These are phyloP conservation scores for Bedellia somnulentella DNA, from an alignment of 2,888 invertebrate genomes.

Conservation along the genomic window DNA sequence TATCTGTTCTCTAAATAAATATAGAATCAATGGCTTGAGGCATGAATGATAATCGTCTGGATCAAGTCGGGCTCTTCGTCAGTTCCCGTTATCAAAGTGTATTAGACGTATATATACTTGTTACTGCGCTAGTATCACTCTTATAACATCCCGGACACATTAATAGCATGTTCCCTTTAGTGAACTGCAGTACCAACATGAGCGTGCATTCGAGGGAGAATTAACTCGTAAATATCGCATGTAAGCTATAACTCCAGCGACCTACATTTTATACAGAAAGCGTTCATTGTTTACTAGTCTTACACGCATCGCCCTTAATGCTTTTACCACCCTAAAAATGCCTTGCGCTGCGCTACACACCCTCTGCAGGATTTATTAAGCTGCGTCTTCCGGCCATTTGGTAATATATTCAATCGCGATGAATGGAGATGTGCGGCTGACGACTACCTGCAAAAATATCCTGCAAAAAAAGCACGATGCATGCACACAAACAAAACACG, in stretches of 20 bases:
- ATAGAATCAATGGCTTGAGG: background rate
- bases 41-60: no score
- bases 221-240: slow-evolving; percentile 46
- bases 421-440: slow-evolving; percentile 23
- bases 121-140: no score
- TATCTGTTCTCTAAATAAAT: background rate
- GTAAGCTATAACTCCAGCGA: slow-evolving; percentile 43
- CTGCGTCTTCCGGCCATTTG: slow-evolving; percentile 1
- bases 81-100: no score
- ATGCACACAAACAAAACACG: slow-evolving; percentile 50
- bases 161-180: no score
- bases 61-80: no score
- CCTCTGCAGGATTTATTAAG: no score
- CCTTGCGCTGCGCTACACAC: no score
- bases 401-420: slow-evolving; percentile 14
- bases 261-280: slow-evolving; percentile 56
- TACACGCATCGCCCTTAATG: slow-evolving; percentile 34
- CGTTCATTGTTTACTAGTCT: slow-evolving; percentile 41
- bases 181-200: slow-evolving; percentile 22
- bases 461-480: slow-evolving; percentile 40
- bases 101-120: no score
- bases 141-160: no score
- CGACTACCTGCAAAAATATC: slow-evolving; percentile 50
- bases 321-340: no score
- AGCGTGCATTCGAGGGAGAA: slow-evolving; percentile 19